phyloP scores from a whole-genome alignment of 2,113 vertebrate species.

The Scomber colias region DNA sequence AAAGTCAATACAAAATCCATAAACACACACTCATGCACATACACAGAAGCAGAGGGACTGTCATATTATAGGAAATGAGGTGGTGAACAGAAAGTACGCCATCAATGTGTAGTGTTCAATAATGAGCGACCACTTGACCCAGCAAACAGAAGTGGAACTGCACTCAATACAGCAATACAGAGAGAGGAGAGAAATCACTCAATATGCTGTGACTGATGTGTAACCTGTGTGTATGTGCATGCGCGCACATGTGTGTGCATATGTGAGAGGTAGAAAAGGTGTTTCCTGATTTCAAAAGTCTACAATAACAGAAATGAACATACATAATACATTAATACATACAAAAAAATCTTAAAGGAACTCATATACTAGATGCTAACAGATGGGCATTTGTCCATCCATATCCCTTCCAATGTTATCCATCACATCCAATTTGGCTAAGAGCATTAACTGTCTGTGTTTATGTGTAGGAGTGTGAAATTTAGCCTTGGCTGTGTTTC shows the following conservation, averaged over 20 bases:
- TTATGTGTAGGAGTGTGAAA: slow-evolving; percentile 43
- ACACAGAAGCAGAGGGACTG: background rate
- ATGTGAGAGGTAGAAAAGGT: background rate
- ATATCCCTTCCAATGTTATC: slow-evolving; percentile 6
- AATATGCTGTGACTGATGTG: background rate
- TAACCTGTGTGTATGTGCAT: background rate
- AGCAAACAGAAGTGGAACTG: slow-evolving; percentile 24
- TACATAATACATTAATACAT: background rate
- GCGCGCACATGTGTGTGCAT: slow-evolving; percentile 7
- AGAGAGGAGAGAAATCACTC: slow-evolving; percentile 2
- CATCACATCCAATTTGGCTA: background rate
- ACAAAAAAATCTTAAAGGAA: background rate
- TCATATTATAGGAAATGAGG: slow-evolving; percentile 15
- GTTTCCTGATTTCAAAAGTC: background rate
- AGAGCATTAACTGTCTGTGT: slow-evolving; percentile 5
- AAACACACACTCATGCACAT: slow-evolving; percentile 30
- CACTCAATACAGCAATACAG: slow-evolving; percentile 30
- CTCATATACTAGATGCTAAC: background rate
- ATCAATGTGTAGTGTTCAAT: slow-evolving; percentile 32
- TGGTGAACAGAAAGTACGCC: background rate
- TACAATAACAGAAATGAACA: background rate
- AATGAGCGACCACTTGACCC: slow-evolving; percentile 47
- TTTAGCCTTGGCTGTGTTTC: slow-evolving; percentile 16
- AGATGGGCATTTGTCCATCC: slow-evolving; percentile 16
- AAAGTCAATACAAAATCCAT: slow-evolving; percentile 14